These are phyloP conservation scores for Drosophila nikananu DNA, from an alignment of 1,140 invertebrate genomes.

Conservation along the genomic window DNA sequence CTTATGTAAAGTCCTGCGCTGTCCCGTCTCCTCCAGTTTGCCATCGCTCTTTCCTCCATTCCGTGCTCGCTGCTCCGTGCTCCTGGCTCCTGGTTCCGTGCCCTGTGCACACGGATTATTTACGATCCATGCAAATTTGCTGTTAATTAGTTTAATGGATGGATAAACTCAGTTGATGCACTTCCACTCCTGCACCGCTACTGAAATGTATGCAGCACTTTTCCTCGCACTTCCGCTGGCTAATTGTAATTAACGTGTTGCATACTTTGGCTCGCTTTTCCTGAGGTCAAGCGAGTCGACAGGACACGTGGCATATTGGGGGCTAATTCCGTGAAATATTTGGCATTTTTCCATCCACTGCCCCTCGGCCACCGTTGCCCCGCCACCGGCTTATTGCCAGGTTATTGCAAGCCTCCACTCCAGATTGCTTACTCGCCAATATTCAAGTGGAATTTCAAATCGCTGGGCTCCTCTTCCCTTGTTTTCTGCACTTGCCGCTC, in stretches of 20 bases:
- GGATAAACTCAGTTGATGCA: constrained; percentile 81
- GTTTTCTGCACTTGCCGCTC: not conserved
- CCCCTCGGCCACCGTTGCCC: not conserved
- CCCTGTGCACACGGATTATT: constrained; percentile 73
- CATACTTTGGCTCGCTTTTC: constrained; percentile 44
- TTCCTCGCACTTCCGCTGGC: constrained; percentile 72
- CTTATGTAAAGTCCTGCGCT: constrained; percentile 27
- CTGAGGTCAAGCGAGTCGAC: constrained; percentile 12
- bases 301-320: constrained; percentile 38
- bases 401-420: not conserved
- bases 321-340: constrained; percentile 28
- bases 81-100: not conserved
- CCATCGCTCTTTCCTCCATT: not conserved
- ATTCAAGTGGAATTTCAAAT: constrained; percentile 40
- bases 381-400: not conserved
- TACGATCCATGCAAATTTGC: constrained; percentile 84
- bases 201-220: constrained; percentile 48
- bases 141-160: constrained; percentile 84
- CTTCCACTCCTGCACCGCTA: constrained; percentile 43
- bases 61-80: not conserved
- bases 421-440: not conserved
- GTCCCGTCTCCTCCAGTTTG: not conserved
- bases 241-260: constrained; percentile 83
- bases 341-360: constrained; percentile 18
- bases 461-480: not conserved